Conservation (phyloP, 2,113 vertebrate species). For the Entosphenus tridentatus region DNA sequence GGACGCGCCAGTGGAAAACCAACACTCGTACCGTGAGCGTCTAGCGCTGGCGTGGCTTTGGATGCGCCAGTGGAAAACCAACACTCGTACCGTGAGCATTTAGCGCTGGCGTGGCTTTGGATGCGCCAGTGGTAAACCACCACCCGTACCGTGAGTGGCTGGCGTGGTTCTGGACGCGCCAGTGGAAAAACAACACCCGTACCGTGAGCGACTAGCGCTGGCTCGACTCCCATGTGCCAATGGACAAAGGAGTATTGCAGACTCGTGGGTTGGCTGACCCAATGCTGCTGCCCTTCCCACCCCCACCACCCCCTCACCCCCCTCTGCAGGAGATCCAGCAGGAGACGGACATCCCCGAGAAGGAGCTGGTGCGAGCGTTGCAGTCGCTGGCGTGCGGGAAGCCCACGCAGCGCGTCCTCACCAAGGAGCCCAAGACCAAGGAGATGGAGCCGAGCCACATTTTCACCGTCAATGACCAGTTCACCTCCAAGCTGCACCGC, state of each 20-base stretch:
- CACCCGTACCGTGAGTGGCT: no score
- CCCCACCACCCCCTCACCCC: not conserved
- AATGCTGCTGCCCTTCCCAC: not conserved
- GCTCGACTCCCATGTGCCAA: no score
- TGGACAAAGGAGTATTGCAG: not conserved
- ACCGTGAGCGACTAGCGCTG: no score
- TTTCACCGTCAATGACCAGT: constrained; percentile 96
- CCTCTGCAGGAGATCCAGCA: constrained; percentile 73
- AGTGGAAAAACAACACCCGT: no score
- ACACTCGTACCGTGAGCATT: no score
- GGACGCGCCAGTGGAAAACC: no score
- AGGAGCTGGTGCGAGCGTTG: constrained; percentile 71
- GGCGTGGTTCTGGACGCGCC: no score
- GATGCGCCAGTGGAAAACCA: no score
- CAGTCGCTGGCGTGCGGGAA: constrained; percentile 91
- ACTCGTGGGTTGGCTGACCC: not conserved
- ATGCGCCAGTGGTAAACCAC: no score
- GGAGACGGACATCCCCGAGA: constrained; percentile 85
- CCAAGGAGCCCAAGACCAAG: constrained; percentile 89
- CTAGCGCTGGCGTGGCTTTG: no score
- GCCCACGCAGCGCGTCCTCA: constrained; percentile 75
- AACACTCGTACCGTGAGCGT: no score
- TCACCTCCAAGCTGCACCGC: constrained; percentile 91
- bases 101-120: no score
- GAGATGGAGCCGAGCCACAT: constrained; percentile 85